Conservation (phyloP, 2,888 invertebrate genomes). For the Drosophila rellima region DNA sequence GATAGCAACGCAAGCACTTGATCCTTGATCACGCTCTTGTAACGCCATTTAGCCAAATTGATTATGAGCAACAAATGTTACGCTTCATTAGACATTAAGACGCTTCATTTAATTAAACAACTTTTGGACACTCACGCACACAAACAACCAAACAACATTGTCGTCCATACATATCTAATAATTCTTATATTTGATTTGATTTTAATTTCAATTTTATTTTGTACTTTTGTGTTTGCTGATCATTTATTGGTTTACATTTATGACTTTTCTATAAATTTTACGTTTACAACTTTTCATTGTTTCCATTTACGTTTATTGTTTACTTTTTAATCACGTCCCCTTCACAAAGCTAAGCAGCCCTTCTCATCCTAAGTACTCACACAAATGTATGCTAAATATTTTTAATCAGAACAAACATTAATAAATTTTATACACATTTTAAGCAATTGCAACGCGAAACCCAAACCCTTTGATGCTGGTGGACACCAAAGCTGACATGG, state of each 20-base stretch:
- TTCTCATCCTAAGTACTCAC: not conserved
- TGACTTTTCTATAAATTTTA: slow-evolving; percentile 21
- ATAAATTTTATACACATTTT: slow-evolving; percentile 50
- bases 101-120: slow-evolving; percentile 26
- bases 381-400: slow-evolving; percentile 40
- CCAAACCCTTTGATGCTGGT: slow-evolving; percentile 37
- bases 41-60: slow-evolving; percentile 70
- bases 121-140: slow-evolving; percentile 8
- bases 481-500: slow-evolving; percentile 54
- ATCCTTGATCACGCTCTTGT: slow-evolving; percentile 4
- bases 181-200: slow-evolving; percentile 35
- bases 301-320: slow-evolving; percentile 48
- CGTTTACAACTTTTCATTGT: slow-evolving; percentile 31
- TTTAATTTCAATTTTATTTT: slow-evolving; percentile 36
- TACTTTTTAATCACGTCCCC: slow-evolving; percentile 10
- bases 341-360: not conserved
- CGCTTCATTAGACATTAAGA: slow-evolving; percentile 72
- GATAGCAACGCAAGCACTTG: slow-evolving; percentile 41
- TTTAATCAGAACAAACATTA: slow-evolving; percentile 41
- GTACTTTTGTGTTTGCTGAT: slow-evolving; percentile 29
- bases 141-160: slow-evolving; percentile 6
- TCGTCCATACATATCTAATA: slow-evolving; percentile 4
- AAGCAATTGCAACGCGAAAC: slow-evolving; percentile 41
- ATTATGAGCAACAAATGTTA: slow-evolving; percentile 61
- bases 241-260: slow-evolving; percentile 24